Evolutionary conservation across 2,888 invertebrate species (phyloP).

Genomic region (Drosophila yooni): DNA sequence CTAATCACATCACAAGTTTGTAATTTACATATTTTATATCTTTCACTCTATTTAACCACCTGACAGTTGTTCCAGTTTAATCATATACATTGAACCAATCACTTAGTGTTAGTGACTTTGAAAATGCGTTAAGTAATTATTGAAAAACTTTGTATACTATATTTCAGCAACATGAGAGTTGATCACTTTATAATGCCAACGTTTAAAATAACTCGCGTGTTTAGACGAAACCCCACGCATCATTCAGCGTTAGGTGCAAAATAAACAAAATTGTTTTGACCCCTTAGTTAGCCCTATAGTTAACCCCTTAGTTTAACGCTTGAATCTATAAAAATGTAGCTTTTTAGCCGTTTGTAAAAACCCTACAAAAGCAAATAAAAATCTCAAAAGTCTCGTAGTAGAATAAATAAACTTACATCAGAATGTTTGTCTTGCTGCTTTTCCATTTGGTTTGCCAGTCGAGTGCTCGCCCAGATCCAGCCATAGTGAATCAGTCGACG

Average conservation of each 20-base stretch:
- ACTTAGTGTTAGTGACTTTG: background rate
- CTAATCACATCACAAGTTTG: background rate
- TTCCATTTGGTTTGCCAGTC: background rate
- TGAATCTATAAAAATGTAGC: slow-evolving; percentile 5
- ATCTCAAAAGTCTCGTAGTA: background rate
- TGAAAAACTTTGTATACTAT: background rate
- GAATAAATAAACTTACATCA: background rate
- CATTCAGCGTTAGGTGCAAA: background rate
- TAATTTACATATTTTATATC: background rate
- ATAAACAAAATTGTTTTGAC: slow-evolving; percentile 1
- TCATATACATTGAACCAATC: background rate
- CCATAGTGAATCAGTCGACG: slow-evolving; percentile 23
- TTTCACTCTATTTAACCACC: background rate
- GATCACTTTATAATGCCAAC: background rate
- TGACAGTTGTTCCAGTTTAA: background rate
- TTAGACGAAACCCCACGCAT: background rate
- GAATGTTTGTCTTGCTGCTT: slow-evolving; percentile 26
- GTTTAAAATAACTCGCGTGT: slow-evolving; percentile 1
- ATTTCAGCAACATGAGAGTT: background rate
- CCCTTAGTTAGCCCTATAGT: background rate
- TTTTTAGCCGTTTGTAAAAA: slow-evolving; percentile 16
- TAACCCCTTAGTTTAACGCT: background rate
- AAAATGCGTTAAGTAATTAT: background rate
- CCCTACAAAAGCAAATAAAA: background rate
- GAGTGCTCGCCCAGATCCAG: background rate